A percentile compares a stretch with the other conserved stretches of the same genome.
phyloP scores from a whole-genome alignment of 2,888 invertebrate genomes.

The Galeopsomyia nigrocyanea region DNA sequence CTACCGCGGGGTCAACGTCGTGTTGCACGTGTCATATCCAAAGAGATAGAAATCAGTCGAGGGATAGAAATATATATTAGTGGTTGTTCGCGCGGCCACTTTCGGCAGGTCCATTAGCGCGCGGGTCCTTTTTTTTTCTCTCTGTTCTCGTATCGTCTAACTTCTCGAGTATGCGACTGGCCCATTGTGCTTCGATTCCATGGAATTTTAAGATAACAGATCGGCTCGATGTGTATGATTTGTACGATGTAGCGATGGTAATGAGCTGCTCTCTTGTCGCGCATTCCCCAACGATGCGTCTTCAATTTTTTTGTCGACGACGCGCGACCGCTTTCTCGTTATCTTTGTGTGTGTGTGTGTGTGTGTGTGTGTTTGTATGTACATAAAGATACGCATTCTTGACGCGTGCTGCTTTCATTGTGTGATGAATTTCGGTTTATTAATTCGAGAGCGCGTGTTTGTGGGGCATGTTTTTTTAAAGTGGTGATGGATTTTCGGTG shows the following conservation, averaged over 20 bases:
- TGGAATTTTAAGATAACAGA: slow-evolving; percentile 25
- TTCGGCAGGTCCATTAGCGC: not conserved
- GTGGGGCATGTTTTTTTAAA: too few relatives aligned
- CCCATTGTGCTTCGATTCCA: slow-evolving; percentile 10
- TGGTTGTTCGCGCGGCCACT: slow-evolving; percentile 28
- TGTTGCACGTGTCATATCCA: slow-evolving; percentile 9
- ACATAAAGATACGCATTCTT: not conserved
- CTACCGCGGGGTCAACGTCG: not conserved
- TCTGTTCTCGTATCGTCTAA: not conserved
- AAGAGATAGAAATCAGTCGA: slow-evolving; percentile 60
- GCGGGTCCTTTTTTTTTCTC: not conserved
- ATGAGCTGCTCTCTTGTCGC: slow-evolving; percentile 6
- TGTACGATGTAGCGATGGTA: slow-evolving; percentile 19
- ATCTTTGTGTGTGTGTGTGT: slow-evolving; percentile 15
- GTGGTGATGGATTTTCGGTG: too few relatives aligned
- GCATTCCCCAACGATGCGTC: slow-evolving; percentile 34
- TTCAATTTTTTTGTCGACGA: not conserved
- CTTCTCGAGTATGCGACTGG: slow-evolving; percentile 5
- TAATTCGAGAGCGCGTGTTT: too few relatives aligned
- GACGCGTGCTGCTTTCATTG: too few relatives aligned
- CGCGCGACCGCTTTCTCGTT: slow-evolving; percentile 8
- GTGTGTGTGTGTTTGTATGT: not conserved
- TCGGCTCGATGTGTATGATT: slow-evolving; percentile 8
- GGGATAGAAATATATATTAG: slow-evolving; percentile 57
- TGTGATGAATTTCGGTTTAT: too few relatives aligned